A percentile compares a stretch with the other conserved stretches of the same genome.
Conservation (phyloP, 2,113 vertebrate genomes). For the Leucopsar rothschildi region DNA sequence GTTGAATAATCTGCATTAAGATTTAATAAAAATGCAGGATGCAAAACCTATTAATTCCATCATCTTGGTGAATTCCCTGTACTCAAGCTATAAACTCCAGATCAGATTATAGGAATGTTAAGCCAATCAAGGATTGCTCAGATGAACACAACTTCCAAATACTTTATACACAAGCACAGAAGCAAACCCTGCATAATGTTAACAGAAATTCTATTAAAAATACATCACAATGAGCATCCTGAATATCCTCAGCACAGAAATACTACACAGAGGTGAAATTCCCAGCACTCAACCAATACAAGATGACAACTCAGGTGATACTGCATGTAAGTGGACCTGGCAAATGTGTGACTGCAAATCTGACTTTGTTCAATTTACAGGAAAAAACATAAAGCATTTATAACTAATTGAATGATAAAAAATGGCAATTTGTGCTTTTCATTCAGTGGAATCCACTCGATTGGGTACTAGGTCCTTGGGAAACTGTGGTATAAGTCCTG, state of each 20-base stretch:
- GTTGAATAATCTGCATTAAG: not conserved
- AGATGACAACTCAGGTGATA: not conserved
- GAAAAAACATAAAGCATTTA: not conserved
- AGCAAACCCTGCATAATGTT: not conserved
- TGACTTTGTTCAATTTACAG: not conserved
- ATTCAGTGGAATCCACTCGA: not conserved
- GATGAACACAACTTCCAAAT: not conserved
- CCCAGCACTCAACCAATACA: not conserved
- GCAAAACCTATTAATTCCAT: not conserved
- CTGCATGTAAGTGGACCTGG: accelerated
- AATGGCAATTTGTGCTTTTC: not conserved
- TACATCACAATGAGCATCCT: not conserved
- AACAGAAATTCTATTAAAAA: not conserved
- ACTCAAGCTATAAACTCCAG: not conserved
- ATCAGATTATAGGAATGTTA: not conserved
- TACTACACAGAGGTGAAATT: not conserved
- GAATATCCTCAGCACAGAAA: not conserved
- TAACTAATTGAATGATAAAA: not conserved
- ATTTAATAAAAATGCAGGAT: not conserved
- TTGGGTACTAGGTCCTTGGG: not conserved
- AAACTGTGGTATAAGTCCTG: not conserved
- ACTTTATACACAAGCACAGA: not conserved
- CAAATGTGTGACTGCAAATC: not conserved
- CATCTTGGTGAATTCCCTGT: not conserved
- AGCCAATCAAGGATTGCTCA: not conserved